phyloP scores from a whole-genome alignment of 2,888 invertebrate species.

The Crocallis elinguaria region DNA sequence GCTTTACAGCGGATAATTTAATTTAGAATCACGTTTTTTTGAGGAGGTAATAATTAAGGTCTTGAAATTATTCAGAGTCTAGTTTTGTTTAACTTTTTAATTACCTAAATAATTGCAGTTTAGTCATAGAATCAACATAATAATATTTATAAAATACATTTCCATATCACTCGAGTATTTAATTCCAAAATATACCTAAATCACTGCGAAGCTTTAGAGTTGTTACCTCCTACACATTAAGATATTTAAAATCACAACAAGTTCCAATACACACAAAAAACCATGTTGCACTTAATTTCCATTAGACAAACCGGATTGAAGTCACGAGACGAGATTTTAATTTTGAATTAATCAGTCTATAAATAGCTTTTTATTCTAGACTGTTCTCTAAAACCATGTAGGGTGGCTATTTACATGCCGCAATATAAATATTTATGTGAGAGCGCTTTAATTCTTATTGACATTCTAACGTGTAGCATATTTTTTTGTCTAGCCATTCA shows the following conservation, averaged over 20 bases:
- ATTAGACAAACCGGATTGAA: conserved; percentile 5
- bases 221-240: too few species aligned
- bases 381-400: conserved; percentile 10
- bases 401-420: not conserved
- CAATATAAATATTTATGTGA: not conserved
- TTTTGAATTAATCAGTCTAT: conserved; percentile 2
- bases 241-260: not conserved
- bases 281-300: conserved; percentile 5
- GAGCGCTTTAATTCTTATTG: not conserved
- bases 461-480: too few species aligned
- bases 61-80: too few species aligned
- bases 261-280: conserved; percentile 3
- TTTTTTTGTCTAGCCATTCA: too few species aligned
- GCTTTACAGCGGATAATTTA: not conserved
- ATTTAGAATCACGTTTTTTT: not conserved
- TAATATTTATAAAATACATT: too few species aligned
- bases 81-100: too few species aligned
- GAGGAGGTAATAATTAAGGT: too few species aligned
- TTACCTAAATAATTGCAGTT: too few species aligned
- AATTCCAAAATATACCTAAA: too few species aligned
- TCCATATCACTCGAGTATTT: too few species aligned
- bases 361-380: conserved; percentile 10
- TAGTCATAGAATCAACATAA: too few species aligned
- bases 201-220: too few species aligned
- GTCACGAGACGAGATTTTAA: conserved; percentile 14